Evolutionary conservation across 2,888 invertebrate genomes (phyloP), one percentile per base, ranked within the genome.

Genomic region (Aleiodes testaceus): DNA sequence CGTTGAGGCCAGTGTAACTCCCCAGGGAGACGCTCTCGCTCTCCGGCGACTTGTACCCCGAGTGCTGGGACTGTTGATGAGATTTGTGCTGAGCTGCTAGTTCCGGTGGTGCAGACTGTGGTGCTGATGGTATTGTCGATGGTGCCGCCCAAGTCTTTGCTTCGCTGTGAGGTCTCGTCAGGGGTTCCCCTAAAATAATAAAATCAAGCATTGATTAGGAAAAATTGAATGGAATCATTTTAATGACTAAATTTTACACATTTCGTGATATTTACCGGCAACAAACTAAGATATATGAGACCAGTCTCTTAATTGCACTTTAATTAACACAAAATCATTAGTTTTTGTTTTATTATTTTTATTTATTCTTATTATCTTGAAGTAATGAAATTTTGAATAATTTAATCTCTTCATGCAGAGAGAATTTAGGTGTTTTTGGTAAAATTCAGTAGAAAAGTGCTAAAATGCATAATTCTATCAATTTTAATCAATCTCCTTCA

Each of bases 141-240:
- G 92, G 91, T 75, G 91, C 92, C 75, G 91, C 92, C 89, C 92
- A 92, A 76, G 92, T 93, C 89, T 94, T 95, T 85, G 94, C 93
- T 90, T 95, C 95, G 89, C 95, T 95, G 89, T 94, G 95, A 87
- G 95, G 95, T 89, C 95, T 92, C 88, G 93, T 94, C 87, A 93
- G 91, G 87, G 91, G 91, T 87, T 95, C 95, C 89, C 93, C 93
- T 77, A 36, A 0, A 20, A 45, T n/a, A 44, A 64, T 20, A 70
- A n/a, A 66, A 18, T 47, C 47, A 49, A 30, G 26, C 2, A 26
- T 14, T 30, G 5, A 6, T 42, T 14, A 18, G n/a, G 36, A 12
- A 11, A 66, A 18, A 14, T 49, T 49, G 6, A 70, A 14, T 66
- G 50, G 20, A 67, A 26, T 68, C 69, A 36, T 30, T 52, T 61